Conservation (phyloP, 2,113 vertebrate genomes). For the Oncorhynchus mykiss region DNA sequence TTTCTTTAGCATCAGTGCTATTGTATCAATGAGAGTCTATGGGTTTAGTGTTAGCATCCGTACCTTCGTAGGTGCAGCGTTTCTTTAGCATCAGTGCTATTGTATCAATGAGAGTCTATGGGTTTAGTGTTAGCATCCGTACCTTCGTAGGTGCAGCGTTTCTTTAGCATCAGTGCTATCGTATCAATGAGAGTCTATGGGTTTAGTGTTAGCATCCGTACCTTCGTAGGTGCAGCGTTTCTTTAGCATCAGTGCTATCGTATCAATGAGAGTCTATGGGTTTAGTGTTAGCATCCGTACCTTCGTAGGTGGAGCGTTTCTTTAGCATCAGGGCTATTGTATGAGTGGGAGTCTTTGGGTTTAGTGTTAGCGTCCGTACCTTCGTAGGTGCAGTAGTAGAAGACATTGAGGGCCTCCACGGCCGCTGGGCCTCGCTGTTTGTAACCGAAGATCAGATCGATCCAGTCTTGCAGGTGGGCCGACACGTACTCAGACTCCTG, state of each 20-base stretch:
- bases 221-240: background rate
- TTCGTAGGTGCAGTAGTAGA: conserved; percentile 94
- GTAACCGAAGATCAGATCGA: conserved; percentile 96
- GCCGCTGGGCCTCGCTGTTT: conserved; percentile 93
- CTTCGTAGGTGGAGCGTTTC: conserved; percentile 61
- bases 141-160: too few species aligned
- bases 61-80: conserved; percentile 78
- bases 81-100: background rate
- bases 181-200: background rate
- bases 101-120: too few species aligned
- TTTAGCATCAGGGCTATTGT: background rate
- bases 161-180: background rate
- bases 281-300: conserved; percentile 37
- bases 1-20: background rate
- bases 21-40: background rate
- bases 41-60: background rate
- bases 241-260: background rate
- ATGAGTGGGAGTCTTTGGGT: background rate
- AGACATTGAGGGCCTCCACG: conserved; percentile 93
- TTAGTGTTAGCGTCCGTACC: conserved; percentile 43
- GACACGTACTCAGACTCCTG: conserved; percentile 95
- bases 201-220: background rate
- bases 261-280: background rate
- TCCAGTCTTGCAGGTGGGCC: conserved; percentile 96
- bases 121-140: too few species aligned